Evolutionary conservation across 64 coral and sea anemone genomes (phyloP), one percentile per base, ranked within the genome.

Genomic region (Dendronephthya gigantea): DNA sequence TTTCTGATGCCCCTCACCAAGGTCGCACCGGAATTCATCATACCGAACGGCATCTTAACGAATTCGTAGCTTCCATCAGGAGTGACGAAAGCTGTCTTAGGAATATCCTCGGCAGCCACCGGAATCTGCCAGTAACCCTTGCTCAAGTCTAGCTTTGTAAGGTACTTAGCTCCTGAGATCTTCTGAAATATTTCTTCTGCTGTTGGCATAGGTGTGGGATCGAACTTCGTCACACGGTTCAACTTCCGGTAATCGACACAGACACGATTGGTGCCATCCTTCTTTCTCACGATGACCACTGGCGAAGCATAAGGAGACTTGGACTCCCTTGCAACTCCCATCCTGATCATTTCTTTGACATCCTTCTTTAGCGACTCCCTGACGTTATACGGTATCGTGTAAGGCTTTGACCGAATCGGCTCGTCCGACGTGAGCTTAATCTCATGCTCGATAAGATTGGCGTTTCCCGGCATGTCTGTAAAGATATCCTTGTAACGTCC

Each of bases 331-430:
- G 76, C 48, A n/a, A 82, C 33, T 16, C 5, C 39, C 33, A 82
- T 82, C 3, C 22, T n/a, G 2, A 58, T 15, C 51, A 58, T 58
- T 6, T 16, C 51, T 19, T 58, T 17, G 14, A 87, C 76, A 84
- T 87, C 85, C 48, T 90, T 83, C 85, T 87, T 84, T 36, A 90
- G 1, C 0, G 41, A 48, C 17, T 93, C 84, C 25, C 88, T 83
- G 15, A 87, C 40, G 29, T 75, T 86, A 48, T 90, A 90, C 2
- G 88, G 88, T 1, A 93, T 37, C 48, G 85, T 40, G 27, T 90
- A 90, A 12, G 82, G 84, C 9, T 39, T 81, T 59, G 35, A 45
- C 41, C 4, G 11, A 45, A 86, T 65, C 14, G 83, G 87, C 32
- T 89, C 50, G 16, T 62, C 32, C 8, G 37, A 47, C 9, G 40